A percentile compares a stretch with the other conserved stretches of the same genome.
Evolutionary conservation across 2,888 invertebrate genomes (phyloP).

Genomic region (Cryptosula pallasiana): DNA sequence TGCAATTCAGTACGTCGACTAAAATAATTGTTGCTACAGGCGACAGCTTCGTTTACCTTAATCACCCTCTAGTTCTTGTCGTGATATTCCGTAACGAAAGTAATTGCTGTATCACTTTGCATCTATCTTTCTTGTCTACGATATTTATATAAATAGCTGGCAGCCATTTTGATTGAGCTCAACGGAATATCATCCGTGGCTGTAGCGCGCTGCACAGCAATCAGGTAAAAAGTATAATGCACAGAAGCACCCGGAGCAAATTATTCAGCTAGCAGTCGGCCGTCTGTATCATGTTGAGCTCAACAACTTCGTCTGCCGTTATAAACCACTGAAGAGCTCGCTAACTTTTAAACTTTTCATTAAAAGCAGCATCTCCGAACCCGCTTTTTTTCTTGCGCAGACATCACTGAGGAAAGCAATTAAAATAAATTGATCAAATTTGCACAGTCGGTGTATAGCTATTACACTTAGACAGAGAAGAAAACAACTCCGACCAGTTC

Average conservation of each 20-base stretch:
- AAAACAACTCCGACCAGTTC: too few species aligned
- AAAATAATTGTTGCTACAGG: background rate
- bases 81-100: background rate
- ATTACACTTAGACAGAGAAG: too few species aligned
- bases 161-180: slow-evolving; percentile 19
- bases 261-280: background rate
- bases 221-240: background rate
- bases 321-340: too few species aligned
- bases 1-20: background rate
- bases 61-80: background rate
- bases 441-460: too few species aligned
- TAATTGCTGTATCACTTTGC: slow-evolving; percentile 11
- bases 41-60: background rate
- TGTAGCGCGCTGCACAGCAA: background rate
- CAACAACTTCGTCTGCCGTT: background rate
- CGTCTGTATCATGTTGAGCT: background rate
- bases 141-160: slow-evolving; percentile 22
- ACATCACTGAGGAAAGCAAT: too few species aligned
- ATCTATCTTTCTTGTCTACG: background rate
- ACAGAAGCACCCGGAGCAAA: background rate
- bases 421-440: too few species aligned
- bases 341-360: too few species aligned
- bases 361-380: too few species aligned
- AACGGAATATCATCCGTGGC: background rate
- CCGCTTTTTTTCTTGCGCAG: too few species aligned